phyloP scores from a whole-genome alignment of 2,888 invertebrate species.

The Omphaloscelis lunosa region DNA sequence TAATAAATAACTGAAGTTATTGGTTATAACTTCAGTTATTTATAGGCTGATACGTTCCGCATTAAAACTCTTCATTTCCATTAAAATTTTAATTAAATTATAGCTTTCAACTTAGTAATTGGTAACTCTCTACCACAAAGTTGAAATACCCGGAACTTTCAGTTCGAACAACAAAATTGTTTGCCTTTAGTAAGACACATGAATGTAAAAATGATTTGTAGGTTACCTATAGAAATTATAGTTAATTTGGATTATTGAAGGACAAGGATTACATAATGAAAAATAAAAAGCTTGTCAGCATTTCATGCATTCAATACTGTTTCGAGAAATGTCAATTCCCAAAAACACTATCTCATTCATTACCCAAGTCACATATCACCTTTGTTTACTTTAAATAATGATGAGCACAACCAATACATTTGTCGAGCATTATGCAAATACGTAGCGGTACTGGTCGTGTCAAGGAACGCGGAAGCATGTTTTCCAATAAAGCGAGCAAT shows the following conservation, averaged over 20 bases:
- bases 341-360: slow-evolving; percentile 12
- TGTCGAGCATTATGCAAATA: slow-evolving; percentile 76
- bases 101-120: slow-evolving; percentile 24
- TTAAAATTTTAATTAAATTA: slow-evolving; percentile 41
- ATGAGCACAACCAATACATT: slow-evolving; percentile 67
- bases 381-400: slow-evolving; percentile 64
- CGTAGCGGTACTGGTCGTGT: slow-evolving; percentile 78
- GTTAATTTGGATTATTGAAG: not conserved
- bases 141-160: slow-evolving; percentile 40
- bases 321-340: not conserved
- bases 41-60: slow-evolving; percentile 15
- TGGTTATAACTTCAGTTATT: slow-evolving; percentile 22
- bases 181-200: slow-evolving; percentile 21
- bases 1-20: slow-evolving; percentile 45
- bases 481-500: slow-evolving; percentile 86
- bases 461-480: slow-evolving; percentile 86
- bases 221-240: slow-evolving; percentile 1
- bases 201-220: slow-evolving; percentile 29
- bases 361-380: slow-evolving; percentile 21
- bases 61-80: slow-evolving; percentile 21
- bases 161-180: slow-evolving; percentile 23
- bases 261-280: not conserved
- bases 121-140: slow-evolving; percentile 29
- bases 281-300: no score
- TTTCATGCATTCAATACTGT: not conserved